phyloP scores from a whole-genome alignment of 2,888 invertebrate genomes.

The Yponomeuta cagnagella region DNA sequence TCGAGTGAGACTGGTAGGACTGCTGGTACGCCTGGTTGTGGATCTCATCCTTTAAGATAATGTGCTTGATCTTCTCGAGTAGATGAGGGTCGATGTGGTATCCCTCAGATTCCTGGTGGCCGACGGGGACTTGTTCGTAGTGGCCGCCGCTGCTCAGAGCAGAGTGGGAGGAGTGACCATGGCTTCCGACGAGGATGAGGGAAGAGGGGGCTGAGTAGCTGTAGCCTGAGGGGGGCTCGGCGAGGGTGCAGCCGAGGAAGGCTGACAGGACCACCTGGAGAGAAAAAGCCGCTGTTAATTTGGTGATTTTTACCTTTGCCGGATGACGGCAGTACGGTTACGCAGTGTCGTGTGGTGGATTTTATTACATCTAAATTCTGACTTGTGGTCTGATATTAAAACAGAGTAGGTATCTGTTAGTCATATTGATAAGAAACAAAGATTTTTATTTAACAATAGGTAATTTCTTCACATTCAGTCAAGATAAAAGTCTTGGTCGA shows the following conservation, averaged over 20 bases:
- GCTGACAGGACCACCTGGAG: slow-evolving; percentile 80
- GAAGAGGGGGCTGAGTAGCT: slow-evolving; percentile 79
- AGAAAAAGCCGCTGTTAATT: slow-evolving; percentile 22
- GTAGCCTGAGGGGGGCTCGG: slow-evolving; percentile 86
- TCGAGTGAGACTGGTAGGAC: slow-evolving; percentile 60
- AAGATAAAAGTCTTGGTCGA: too few species aligned
- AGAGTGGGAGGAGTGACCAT: slow-evolving; percentile 35
- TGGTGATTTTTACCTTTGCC: neutral
- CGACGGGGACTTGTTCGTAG: slow-evolving; percentile 84
- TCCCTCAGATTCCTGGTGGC: slow-evolving; percentile 87
- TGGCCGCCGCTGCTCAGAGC: slow-evolving; percentile 80
- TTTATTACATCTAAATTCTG: too few species aligned
- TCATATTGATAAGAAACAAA: too few species aligned
- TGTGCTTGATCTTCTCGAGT: slow-evolving; percentile 88
- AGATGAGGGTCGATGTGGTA: slow-evolving; percentile 87
- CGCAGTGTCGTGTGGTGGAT: too few species aligned
- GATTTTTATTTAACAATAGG: too few species aligned
- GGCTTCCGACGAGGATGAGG: slow-evolving; percentile 79
- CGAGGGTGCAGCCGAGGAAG: slow-evolving; percentile 83
- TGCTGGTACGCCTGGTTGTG: slow-evolving; percentile 69
- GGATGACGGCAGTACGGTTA: neutral
- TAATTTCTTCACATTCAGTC: too few species aligned
- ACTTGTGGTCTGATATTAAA: too few species aligned
- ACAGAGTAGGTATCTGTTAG: too few species aligned
- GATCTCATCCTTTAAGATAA: slow-evolving; percentile 87